Evolutionary conservation across 2,113 vertebrate species (phyloP).

Genomic region (Brevimyrus niger): DNA sequence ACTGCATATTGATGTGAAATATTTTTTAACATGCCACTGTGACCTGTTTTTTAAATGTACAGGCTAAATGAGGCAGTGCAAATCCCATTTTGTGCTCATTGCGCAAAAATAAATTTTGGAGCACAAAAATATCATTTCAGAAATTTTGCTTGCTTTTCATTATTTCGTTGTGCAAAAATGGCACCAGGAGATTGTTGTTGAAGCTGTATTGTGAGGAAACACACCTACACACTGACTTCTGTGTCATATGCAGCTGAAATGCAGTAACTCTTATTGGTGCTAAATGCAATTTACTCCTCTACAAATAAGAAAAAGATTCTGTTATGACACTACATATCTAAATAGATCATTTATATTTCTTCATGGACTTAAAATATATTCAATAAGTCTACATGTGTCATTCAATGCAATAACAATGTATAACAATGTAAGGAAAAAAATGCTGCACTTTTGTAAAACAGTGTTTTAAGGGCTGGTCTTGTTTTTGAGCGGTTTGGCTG

Average conservation of each 20-base stretch:
- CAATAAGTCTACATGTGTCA: neutral
- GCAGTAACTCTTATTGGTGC: neutral
- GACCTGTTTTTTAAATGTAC: neutral
- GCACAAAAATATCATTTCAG: neutral
- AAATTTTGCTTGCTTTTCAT: neutral
- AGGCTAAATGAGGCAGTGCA: neutral
- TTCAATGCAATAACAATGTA: neutral
- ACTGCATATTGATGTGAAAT: neutral
- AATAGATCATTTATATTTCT: neutral
- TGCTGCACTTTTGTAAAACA: neutral
- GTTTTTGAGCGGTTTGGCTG: neutral
- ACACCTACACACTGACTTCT: slow-evolving; percentile 14
- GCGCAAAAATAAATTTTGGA: neutral
- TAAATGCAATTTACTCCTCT: neutral
- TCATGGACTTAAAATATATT: neutral
- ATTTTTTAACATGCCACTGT: neutral
- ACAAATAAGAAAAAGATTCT: neutral
- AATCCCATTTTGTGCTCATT: neutral
- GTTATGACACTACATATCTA: neutral
- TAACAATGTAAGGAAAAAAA: neutral
- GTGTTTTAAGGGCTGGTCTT: neutral
- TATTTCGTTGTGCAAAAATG: slow-evolving; percentile 10
- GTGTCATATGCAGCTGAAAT: slow-evolving; percentile 11
- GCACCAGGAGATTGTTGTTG: slow-evolving; percentile 10
- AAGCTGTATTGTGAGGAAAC: slow-evolving; percentile 2